These are phyloP conservation scores for Pteromalus puparum DNA, from an alignment of 1,140 invertebrate genomes.

Conservation along the genomic window DNA sequence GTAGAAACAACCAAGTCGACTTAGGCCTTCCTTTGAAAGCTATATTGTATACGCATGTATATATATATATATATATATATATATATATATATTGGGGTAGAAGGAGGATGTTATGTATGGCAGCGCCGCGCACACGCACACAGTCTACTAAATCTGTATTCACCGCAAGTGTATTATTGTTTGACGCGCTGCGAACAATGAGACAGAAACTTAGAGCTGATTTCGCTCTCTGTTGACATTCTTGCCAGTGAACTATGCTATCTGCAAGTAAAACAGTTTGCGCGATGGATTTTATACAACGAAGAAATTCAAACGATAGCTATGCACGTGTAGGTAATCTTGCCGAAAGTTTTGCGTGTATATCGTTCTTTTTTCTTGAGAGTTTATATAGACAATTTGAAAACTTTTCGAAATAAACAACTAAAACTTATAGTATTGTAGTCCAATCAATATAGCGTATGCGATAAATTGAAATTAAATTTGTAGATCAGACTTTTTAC, in stretches of 20 bases:
- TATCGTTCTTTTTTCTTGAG: no score
- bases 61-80: background rate
- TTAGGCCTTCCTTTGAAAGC: background rate
- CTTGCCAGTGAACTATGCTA: background rate
- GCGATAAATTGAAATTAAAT: no score
- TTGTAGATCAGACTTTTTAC: no score
- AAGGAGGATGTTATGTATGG: background rate
- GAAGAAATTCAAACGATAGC: no score
- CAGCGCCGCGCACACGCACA: background rate
- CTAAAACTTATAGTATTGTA: no score
- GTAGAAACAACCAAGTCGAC: conserved; percentile 11
- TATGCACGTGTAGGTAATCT: no score
- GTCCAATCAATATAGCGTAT: no score
- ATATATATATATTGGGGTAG: background rate
- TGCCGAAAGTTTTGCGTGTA: no score
- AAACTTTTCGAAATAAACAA: no score
- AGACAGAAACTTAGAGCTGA: conserved; percentile 19
- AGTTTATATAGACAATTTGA: no score
- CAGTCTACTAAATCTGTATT: background rate
- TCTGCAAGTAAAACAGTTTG: background rate
- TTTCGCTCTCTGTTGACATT: conserved; percentile 21
- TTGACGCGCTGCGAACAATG: conserved; percentile 8
- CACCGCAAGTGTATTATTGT: background rate
- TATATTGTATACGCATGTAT: background rate
- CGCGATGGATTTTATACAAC: background rate